Conservation (phyloP, 2,888 invertebrate species). For the Chrysopilus asiliformis region DNA sequence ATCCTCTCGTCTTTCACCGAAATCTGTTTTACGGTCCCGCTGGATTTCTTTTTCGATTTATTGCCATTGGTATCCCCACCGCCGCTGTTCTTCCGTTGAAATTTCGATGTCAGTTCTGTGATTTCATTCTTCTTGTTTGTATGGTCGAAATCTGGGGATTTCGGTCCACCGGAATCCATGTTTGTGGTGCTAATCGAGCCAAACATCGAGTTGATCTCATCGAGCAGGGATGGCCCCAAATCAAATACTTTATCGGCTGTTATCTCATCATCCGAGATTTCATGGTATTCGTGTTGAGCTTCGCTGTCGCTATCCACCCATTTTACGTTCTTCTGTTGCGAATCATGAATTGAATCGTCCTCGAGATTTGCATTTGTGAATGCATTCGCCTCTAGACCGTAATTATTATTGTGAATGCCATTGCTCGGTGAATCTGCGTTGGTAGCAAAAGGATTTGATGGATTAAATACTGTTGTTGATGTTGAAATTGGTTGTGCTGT, state of each 20-base stretch:
- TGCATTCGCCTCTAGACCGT: conserved; percentile 26
- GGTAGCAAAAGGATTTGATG: conserved; percentile 32
- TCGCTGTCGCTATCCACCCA: conserved; percentile 16
- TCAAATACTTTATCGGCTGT: conserved; percentile 43
- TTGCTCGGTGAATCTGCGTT: conserved; percentile 13
- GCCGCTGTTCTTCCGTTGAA: conserved; percentile 22
- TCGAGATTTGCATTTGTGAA: conserved; percentile 21
- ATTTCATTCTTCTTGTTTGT: conserved; percentile 59
- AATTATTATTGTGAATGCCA: conserved; percentile 30
- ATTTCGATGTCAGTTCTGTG: conserved; percentile 44
- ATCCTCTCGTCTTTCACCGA: conserved; percentile 86
- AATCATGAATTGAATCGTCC: conserved; percentile 14
- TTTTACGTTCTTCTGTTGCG: conserved; percentile 7
- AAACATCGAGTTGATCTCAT: conserved; percentile 83
- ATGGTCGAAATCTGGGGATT: conserved; percentile 38
- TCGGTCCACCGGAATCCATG: conserved; percentile 21
- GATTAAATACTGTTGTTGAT: conserved; percentile 13
- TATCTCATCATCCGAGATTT: conserved; percentile 66
- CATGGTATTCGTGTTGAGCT: conserved; percentile 60
- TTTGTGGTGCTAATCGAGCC: conserved; percentile 39
- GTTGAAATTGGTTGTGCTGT: conserved; percentile 7
- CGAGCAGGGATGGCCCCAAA: conserved; percentile 79
- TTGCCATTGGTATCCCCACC: conserved; percentile 25
- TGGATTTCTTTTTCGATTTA: conserved; percentile 26
- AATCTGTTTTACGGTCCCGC: conserved; percentile 69